These are phyloP conservation scores for Manis crassicaudata DNA, from an alignment of 2,797 vertebrate species.

Conservation along the genomic window DNA sequence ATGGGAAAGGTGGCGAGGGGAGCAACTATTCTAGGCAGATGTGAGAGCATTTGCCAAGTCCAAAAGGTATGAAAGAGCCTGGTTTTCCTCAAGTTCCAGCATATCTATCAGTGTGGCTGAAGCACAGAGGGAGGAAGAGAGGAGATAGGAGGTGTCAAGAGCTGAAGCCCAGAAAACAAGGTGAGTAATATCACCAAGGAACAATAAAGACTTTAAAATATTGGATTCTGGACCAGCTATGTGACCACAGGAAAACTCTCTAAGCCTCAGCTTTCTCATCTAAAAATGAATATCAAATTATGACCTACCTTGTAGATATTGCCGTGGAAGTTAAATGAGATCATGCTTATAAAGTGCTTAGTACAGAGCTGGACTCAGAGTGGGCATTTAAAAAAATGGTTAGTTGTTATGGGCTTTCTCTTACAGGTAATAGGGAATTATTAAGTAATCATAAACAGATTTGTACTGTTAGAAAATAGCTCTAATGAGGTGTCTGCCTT, in stretches of 20 bases:
- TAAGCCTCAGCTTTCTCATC: neutral
- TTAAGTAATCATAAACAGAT: neutral
- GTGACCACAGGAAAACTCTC: neutral
- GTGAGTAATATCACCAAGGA: neutral
- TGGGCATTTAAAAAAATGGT: neutral
- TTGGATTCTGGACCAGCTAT: neutral
- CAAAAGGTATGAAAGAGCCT: neutral
- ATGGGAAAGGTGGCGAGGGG: neutral
- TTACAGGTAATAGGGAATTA: neutral
- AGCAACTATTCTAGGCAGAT: neutral
- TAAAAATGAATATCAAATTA: neutral
- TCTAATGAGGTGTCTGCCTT: neutral
- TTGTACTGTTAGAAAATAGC: neutral
- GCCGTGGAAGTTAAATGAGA: neutral
- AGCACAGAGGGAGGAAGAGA: neutral
- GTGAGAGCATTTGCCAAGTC: neutral
- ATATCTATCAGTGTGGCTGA: constrained; percentile 2
- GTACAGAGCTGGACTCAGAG: neutral
- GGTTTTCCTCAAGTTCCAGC: constrained; percentile 52
- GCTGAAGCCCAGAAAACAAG: neutral
- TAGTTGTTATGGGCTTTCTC: neutral
- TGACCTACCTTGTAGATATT: neutral
- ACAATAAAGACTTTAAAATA: neutral
- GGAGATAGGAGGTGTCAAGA: neutral
- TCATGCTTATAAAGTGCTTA: neutral